Conservation (phyloP, 2,888 invertebrate species). For the Drosophila tanythrix region DNA sequence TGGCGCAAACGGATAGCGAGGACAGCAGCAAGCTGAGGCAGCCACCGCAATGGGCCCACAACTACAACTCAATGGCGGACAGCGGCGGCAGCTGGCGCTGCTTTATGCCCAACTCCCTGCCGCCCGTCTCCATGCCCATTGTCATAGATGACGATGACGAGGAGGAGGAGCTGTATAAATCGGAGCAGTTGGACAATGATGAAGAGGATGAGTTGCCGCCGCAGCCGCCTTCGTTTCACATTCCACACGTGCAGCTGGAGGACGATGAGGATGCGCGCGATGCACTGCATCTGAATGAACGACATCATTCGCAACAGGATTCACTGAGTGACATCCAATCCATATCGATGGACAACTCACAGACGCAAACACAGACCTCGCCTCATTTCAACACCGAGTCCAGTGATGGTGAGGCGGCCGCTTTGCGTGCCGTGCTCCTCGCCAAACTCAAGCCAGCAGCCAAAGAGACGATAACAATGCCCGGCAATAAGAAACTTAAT, state of each 20-base stretch:
- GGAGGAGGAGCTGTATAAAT: neutral
- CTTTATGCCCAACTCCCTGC: constrained; percentile 54
- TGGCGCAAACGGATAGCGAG: constrained; percentile 83
- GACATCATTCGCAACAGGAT: constrained; percentile 32
- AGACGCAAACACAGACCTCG: constrained; percentile 28
- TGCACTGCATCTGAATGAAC: constrained; percentile 50
- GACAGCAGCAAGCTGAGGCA: constrained; percentile 9
- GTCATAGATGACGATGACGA: constrained; percentile 62
- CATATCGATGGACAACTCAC: constrained; percentile 69
- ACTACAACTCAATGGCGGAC: constrained; percentile 37
- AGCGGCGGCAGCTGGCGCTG: constrained; percentile 60
- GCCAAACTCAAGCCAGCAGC: constrained; percentile 65
- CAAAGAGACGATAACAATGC: neutral
- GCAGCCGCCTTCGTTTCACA: constrained; percentile 68
- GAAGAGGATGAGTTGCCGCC: constrained; percentile 60
- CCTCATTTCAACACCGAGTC: constrained; percentile 33
- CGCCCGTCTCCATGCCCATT: constrained; percentile 67
- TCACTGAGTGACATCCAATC: constrained; percentile 64
- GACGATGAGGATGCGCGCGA: constrained; percentile 71
- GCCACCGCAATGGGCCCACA: constrained; percentile 43
- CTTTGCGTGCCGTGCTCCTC: constrained; percentile 80
- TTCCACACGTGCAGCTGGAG: constrained; percentile 57
- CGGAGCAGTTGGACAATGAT: constrained; percentile 2
- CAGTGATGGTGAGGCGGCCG: constrained; percentile 79
- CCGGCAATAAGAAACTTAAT: neutral